Evolutionary conservation across 2,113 vertebrate species (phyloP).

Genomic region (Oncorhynchus masou): DNA sequence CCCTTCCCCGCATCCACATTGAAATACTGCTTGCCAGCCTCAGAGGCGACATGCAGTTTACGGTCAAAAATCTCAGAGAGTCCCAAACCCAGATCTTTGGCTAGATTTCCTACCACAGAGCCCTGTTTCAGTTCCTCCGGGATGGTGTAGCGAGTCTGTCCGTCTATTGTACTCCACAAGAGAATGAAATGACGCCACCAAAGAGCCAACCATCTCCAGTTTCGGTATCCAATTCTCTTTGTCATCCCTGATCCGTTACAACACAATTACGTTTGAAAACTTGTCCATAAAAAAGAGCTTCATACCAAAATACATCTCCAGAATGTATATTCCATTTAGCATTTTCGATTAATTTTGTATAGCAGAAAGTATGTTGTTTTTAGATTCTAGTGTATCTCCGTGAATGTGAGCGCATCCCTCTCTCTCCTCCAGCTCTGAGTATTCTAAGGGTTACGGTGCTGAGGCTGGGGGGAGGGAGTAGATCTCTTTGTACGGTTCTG

Average conservation of each 20-base stretch:
- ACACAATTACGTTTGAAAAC: conserved; percentile 8
- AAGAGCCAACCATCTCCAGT: conserved; percentile 59
- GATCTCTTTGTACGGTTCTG: conserved; percentile 70
- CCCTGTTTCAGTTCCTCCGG: conserved; percentile 73
- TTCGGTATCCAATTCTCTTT: conserved; percentile 53
- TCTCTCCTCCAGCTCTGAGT: conserved; percentile 39
- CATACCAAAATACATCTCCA: conserved; percentile 1
- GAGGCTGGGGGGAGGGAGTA: conserved; percentile 71
- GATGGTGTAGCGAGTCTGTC: conserved; percentile 69
- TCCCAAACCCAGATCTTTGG: conserved; percentile 77
- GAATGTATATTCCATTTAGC: not conserved
- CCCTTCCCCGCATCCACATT: conserved; percentile 73
- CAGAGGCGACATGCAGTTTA: conserved; percentile 73
- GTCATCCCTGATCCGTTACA: conserved; percentile 38
- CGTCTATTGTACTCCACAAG: conserved; percentile 63
- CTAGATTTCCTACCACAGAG: conserved; percentile 75
- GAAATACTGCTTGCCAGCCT: conserved; percentile 75
- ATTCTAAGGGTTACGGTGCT: conserved; percentile 51
- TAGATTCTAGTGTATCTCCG: not conserved
- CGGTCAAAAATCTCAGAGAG: conserved; percentile 68
- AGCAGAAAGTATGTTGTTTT: not conserved
- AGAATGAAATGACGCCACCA: conserved; percentile 58
- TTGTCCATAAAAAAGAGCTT: not conserved
- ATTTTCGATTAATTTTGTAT: not conserved
- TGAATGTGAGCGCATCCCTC: conserved; percentile 15